phyloP scores from a whole-genome alignment of 1,140 invertebrate genomes.

The Lepidurus apus region DNA sequence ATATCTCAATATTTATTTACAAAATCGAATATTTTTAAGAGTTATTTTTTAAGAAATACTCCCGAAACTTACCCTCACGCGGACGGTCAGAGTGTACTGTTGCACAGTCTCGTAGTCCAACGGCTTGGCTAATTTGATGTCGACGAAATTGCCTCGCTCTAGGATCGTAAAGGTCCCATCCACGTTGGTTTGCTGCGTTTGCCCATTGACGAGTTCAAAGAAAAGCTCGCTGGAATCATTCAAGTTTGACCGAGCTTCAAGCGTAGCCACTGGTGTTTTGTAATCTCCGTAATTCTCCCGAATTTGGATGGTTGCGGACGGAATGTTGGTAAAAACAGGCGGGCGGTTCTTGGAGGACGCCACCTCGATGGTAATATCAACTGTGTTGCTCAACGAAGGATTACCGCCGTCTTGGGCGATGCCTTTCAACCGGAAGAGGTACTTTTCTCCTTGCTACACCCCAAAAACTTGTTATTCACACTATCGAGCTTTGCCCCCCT shows the following conservation, averaged over 20 bases:
- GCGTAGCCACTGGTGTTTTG: conserved; percentile 57
- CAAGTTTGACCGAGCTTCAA: conserved; percentile 68
- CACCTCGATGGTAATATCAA: conserved; percentile 71
- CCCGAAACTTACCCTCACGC: conserved; percentile 52
- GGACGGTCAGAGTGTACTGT: conserved; percentile 72
- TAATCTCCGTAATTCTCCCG: conserved; percentile 67
- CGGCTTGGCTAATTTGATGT: conserved; percentile 62
- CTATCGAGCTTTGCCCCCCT: background rate
- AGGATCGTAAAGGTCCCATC: conserved; percentile 58
- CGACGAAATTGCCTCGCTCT: conserved; percentile 49
- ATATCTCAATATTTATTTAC: background rate
- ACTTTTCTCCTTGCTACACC: conserved; percentile 56
- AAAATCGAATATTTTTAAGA: background rate
- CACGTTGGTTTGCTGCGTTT: conserved; percentile 77
- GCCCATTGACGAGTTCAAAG: conserved; percentile 70
- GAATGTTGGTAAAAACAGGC: conserved; percentile 59
- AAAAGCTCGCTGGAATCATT: conserved; percentile 61
- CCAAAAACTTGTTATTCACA: background rate
- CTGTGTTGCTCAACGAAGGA: conserved; percentile 55
- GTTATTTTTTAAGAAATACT: conserved; percentile 3
- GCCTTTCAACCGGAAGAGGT: conserved; percentile 65
- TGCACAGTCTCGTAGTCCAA: conserved; percentile 78
- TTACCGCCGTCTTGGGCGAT: conserved; percentile 69
- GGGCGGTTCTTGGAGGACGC: conserved; percentile 83
- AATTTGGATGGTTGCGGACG: conserved; percentile 57